These are phyloP conservation scores for Plebejus melissa DNA, from an alignment of 2,888 invertebrate genomes.

Conservation along the genomic window DNA sequence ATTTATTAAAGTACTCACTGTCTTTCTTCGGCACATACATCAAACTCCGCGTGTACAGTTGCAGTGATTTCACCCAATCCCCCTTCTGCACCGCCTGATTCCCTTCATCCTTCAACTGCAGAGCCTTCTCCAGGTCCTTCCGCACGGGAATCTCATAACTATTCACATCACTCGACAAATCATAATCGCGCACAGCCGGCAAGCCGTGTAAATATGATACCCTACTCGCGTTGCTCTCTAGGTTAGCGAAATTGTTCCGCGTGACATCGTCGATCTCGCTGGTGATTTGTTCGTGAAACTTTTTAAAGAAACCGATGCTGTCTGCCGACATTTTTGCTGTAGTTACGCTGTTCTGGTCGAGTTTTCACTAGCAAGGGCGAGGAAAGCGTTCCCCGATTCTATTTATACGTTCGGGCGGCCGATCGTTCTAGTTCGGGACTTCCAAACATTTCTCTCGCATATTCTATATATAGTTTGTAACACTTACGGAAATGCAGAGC, in stretches of 20 bases:
- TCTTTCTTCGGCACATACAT: slow-evolving; percentile 82
- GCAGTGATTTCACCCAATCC: slow-evolving; percentile 83
- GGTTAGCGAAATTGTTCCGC: slow-evolving; percentile 81
- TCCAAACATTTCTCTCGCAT: slow-evolving; percentile 8
- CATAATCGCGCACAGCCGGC: slow-evolving; percentile 69
- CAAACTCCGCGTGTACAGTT: slow-evolving; percentile 84
- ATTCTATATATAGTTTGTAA: slow-evolving; percentile 27
- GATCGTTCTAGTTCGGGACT: slow-evolving; percentile 39
- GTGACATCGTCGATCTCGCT: slow-evolving; percentile 76
- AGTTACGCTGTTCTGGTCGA: not conserved
- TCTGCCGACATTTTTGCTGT: slow-evolving; percentile 54
- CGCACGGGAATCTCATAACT: slow-evolving; percentile 61
- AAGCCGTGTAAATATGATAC: slow-evolving; percentile 80
- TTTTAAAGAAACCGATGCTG: slow-evolving; percentile 79
- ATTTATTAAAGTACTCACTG: slow-evolving; percentile 70
- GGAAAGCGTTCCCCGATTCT: slow-evolving; percentile 53
- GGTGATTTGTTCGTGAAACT: slow-evolving; percentile 81
- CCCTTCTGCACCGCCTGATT: slow-evolving; percentile 85
- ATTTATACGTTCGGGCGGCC: slow-evolving; percentile 65
- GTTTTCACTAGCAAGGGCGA: slow-evolving; percentile 42
- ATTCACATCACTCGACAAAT: slow-evolving; percentile 60
- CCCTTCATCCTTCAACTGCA: slow-evolving; percentile 83
- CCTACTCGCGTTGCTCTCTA: slow-evolving; percentile 82
- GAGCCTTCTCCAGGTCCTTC: slow-evolving; percentile 80
- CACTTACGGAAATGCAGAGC: slow-evolving; percentile 15